A percentile compares a stretch with the other conserved stretches of the same genome.
phyloP scores from a whole-genome alignment of 1,140 invertebrate species.

The Euschistus heros region DNA sequence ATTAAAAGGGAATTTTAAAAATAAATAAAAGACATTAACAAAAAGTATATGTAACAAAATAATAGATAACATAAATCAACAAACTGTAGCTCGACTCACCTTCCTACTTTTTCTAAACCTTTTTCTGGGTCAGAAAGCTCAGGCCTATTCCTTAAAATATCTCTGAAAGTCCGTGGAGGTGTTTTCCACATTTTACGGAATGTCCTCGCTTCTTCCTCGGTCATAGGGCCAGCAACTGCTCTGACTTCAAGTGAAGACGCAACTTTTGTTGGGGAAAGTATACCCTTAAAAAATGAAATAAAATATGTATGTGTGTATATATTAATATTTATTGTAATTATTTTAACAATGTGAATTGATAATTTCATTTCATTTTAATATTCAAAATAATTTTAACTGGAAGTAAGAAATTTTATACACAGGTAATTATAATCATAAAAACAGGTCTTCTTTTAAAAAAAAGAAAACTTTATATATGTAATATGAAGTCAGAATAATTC shows the following conservation, averaged over 20 bases:
- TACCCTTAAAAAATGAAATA: conserved; percentile 12
- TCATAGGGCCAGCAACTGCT: conserved; percentile 79
- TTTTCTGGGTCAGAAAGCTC: conserved; percentile 55
- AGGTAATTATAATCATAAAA: too few relatives aligned
- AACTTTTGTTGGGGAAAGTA: conserved; percentile 34
- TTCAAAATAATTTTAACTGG: too few relatives aligned
- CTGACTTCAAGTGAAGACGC: conserved; percentile 58
- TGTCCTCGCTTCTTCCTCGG: conserved; percentile 51
- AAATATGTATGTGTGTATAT: too few relatives aligned
- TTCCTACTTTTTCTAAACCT: conserved; percentile 70
- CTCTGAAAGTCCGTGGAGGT: conserved; percentile 43
- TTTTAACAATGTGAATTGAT: neutral
- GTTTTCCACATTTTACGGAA: conserved; percentile 75
- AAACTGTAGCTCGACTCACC: conserved; percentile 37
- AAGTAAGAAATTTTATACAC: too few relatives aligned
- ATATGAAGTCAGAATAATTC: too few relatives aligned
- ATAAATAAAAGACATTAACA: neutral
- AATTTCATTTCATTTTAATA: too few relatives aligned
- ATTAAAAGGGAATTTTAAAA: neutral
- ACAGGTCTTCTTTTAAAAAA: too few relatives aligned
- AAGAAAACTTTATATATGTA: too few relatives aligned
- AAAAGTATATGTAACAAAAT: neutral
- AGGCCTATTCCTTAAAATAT: neutral
- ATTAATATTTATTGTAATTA: too few relatives aligned
- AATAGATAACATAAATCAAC: too few relatives aligned